Percentiles rank a stretch among this genome's conserved stretches.
phyloP scores from a whole-genome alignment of 2,888 invertebrate genomes.

The Spilosoma lubricipeda region DNA sequence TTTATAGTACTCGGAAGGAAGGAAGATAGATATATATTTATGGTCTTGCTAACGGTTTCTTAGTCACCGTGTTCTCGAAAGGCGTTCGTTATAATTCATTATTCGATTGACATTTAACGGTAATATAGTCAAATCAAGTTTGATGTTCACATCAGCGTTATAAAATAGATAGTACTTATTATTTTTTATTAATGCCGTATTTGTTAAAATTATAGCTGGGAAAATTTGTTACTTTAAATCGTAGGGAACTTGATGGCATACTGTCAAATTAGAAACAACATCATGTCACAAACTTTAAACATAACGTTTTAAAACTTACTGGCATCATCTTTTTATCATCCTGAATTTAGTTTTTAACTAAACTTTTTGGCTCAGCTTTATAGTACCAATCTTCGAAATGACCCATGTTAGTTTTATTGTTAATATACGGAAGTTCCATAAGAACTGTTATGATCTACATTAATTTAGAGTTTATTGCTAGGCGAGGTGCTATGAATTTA shows the following conservation, averaged over 20 bases:
- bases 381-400: not conserved
- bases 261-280: not conserved
- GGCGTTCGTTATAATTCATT: not conserved
- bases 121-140: no score
- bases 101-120: not conserved
- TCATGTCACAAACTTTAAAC: not conserved
- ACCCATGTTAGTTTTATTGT: not conserved
- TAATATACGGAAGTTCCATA: not conserved
- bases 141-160: no score
- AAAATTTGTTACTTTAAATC: no score
- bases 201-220: no score
- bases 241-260: not conserved
- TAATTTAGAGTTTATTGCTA: not conserved
- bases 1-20: constrained; percentile 61
- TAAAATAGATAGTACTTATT: no score
- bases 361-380: not conserved
- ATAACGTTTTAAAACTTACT: not conserved
- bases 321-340: not conserved
- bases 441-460: not conserved
- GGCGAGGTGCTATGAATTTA: no score
- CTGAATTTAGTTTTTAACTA: not conserved
- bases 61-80: constrained; percentile 21
- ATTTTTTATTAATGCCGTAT: no score
- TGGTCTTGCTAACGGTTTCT: constrained; percentile 36
- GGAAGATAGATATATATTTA: constrained; percentile 52